phyloP scores from a whole-genome alignment of 2,797 vertebrate genomes.

The Ctenopoma kingsleyae region DNA sequence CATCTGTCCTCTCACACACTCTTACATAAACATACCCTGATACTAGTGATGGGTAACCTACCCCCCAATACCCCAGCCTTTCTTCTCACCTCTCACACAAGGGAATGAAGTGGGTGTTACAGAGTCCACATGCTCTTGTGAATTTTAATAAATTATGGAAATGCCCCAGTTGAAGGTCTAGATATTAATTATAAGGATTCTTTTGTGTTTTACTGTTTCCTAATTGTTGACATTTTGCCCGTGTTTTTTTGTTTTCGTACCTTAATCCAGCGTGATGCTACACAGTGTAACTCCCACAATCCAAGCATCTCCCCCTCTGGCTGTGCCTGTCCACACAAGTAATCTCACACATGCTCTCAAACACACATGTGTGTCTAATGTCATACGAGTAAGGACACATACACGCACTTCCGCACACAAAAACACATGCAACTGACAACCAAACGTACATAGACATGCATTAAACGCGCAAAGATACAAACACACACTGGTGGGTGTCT shows the following conservation, averaged over 20 bases:
- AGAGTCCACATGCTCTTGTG: constrained; percentile 62
- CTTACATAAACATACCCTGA: constrained; percentile 35
- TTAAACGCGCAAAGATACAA: constrained; percentile 48
- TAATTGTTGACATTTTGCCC: constrained; percentile 33
- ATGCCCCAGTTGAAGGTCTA: constrained; percentile 81
- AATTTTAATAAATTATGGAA: constrained; percentile 96
- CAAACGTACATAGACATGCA: constrained; percentile 47
- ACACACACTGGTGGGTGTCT: constrained; percentile 70
- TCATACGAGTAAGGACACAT: constrained; percentile 50
- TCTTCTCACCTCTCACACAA: constrained; percentile 81
- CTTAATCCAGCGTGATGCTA: constrained; percentile 48
- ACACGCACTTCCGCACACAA: constrained; percentile 34
- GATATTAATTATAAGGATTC: constrained; percentile 54
- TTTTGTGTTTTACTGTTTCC: constrained; percentile 48
- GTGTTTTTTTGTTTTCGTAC: constrained; percentile 37
- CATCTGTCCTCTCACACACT: constrained; percentile 93
- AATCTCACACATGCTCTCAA: constrained; percentile 45
- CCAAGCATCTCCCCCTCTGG: constrained; percentile 11
- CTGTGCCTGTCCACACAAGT: constrained; percentile 29
- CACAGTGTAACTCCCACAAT: constrained; percentile 1
- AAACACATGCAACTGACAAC: constrained; percentile 37
- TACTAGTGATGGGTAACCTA: constrained; percentile 44
- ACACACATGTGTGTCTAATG: constrained; percentile 43
- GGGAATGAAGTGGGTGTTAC: constrained; percentile 60
- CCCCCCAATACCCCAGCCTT: constrained; percentile 83